phyloP scores from a whole-genome alignment of 2,797 vertebrate genomes.

The Amazonetta brasiliensis region DNA sequence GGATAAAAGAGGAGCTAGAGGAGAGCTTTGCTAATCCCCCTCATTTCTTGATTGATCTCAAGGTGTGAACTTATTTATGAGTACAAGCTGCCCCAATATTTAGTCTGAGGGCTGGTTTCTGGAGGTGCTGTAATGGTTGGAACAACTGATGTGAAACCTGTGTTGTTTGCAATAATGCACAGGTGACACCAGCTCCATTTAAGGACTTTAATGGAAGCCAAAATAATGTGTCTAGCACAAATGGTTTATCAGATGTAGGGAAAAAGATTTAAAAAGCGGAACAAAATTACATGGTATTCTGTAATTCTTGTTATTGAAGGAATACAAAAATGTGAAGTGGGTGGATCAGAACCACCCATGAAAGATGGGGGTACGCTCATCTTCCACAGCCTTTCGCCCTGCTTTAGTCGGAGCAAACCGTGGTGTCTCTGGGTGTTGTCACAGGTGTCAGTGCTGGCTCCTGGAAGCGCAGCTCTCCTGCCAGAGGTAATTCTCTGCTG shows the following conservation, averaged over 20 bases:
- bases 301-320: not conserved
- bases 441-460: not conserved
- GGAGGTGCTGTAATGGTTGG: not conserved
- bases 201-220: not conserved
- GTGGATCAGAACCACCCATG: not conserved
- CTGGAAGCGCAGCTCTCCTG: not conserved
- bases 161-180: not conserved
- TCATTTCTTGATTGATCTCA: not conserved
- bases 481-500: not conserved
- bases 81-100: not conserved
- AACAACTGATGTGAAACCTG: not conserved
- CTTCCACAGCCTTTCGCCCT: not conserved
- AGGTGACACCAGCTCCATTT: not conserved
- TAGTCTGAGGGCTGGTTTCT: not conserved
- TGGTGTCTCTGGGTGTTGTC: not conserved
- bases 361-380: not conserved
- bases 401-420: not conserved
- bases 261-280: conserved; percentile 1
- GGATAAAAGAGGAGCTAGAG: not conserved
- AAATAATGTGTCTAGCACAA: not conserved
- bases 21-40: not conserved
- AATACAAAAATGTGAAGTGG: not conserved
- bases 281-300: not conserved
- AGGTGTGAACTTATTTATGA: not conserved
- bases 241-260: not conserved